phyloP scores from a whole-genome alignment of 2,113 vertebrate species.

The Sorex fumeus region DNA sequence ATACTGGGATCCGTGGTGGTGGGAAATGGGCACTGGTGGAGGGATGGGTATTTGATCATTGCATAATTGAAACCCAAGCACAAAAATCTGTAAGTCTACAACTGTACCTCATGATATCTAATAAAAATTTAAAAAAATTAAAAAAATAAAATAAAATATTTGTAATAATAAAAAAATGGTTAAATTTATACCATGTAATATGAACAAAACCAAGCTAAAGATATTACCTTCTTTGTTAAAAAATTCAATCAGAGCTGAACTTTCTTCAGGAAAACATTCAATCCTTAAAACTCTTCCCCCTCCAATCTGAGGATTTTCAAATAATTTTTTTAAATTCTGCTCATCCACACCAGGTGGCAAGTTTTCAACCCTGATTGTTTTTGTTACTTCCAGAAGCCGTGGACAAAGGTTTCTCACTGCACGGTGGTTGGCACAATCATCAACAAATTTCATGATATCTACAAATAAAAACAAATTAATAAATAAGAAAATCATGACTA shows the following conservation, averaged over 20 bases:
- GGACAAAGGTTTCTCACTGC: conserved; percentile 86
- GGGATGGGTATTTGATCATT: too few relatives aligned
- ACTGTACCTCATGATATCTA: too few relatives aligned
- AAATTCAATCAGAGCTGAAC: conserved; percentile 92
- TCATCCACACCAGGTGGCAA: conserved; percentile 80
- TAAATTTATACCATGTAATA: not conserved
- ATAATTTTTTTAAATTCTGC: conserved; percentile 88
- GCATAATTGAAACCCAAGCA: too few relatives aligned
- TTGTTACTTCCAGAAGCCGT: conserved; percentile 89
- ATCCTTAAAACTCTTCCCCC: conserved; percentile 84
- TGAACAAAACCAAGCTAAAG: not conserved
- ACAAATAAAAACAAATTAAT: conserved; percentile 67
- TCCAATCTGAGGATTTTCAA: conserved; percentile 90
- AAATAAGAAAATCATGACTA: conserved; percentile 1
- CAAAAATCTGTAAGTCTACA: too few relatives aligned
- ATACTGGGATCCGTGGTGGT: too few relatives aligned
- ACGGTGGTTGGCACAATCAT: conserved; percentile 82
- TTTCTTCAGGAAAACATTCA: conserved; percentile 85
- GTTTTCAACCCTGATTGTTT: conserved; percentile 89
- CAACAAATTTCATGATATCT: conserved; percentile 88
- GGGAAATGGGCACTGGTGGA: too few relatives aligned
- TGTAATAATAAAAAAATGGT: too few relatives aligned
- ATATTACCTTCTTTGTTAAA: conserved; percentile 89
- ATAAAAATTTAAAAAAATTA: too few relatives aligned
- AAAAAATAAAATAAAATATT: too few relatives aligned